A percentile compares a stretch with the other conserved stretches of the same genome.
These are phyloP conservation scores for Drosophila meridiana DNA, from an alignment of 2,888 invertebrate species.

Conservation along the genomic window DNA sequence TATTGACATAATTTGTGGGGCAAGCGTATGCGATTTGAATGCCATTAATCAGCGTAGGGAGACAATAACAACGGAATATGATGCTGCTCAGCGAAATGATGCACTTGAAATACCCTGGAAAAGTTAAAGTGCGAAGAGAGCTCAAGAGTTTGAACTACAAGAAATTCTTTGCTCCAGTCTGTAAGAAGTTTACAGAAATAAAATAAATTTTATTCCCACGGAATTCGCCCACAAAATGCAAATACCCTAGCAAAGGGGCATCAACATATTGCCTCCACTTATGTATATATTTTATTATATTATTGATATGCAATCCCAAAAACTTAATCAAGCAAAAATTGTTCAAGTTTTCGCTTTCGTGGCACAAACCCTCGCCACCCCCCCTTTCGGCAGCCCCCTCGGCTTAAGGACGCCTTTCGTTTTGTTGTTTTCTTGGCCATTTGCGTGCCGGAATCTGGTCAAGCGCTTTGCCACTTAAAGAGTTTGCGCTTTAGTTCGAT, in stretches of 20 bases:
- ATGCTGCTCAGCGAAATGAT: too few species aligned
- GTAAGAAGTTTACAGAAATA: background rate
- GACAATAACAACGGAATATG: constrained; percentile 50
- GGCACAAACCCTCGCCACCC: background rate
- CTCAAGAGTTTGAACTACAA: background rate
- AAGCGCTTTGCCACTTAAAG: constrained; percentile 25
- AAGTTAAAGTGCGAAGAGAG: background rate
- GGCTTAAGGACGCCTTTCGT: constrained; percentile 17
- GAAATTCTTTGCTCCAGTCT: background rate
- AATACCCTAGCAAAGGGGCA: background rate
- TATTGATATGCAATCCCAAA: constrained; percentile 69
- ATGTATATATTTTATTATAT: constrained; percentile 47
- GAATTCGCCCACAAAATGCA: too few species aligned
- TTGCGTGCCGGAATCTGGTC: constrained; percentile 34
- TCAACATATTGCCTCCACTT: background rate
- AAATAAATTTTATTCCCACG: background rate
- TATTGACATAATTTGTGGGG: constrained; percentile 64
- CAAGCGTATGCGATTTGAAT: constrained; percentile 61
- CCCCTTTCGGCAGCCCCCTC: background rate
- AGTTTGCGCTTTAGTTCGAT: constrained; percentile 1
- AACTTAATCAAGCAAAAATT: constrained; percentile 74
- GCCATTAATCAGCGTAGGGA: constrained; percentile 65
- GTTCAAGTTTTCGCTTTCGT: constrained; percentile 40
- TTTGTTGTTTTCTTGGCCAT: constrained; percentile 26
- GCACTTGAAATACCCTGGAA: background rate